Conservation (phyloP, 2,797 vertebrate species). For the Chaunax sp. region DNA sequence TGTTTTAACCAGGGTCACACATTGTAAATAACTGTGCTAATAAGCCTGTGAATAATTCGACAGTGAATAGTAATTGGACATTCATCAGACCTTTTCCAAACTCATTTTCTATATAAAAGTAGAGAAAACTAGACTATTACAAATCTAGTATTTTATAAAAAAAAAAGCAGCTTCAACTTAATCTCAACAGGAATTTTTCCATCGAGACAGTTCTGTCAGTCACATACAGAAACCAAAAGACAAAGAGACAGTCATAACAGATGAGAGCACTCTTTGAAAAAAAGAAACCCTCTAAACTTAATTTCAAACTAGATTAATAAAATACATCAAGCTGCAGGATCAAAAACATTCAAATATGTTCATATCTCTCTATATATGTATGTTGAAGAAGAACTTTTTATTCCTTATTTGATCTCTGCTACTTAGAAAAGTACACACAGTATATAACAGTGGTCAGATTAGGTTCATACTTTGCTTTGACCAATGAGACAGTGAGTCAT, state of each 20-base stretch:
- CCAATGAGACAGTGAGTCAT: constrained; percentile 4
- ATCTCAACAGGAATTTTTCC: constrained; percentile 15
- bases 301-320: not conserved
- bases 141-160: too few relatives aligned
- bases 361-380: not conserved
- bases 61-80: not conserved
- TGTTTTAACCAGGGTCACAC: constrained; percentile 26
- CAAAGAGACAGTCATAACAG: not conserved
- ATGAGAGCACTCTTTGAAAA: not conserved
- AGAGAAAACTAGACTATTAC: not conserved
- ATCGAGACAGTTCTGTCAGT: constrained; percentile 32
- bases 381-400: not conserved
- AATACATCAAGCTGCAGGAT: not conserved
- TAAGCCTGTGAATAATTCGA: constrained; percentile 23
- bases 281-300: too few relatives aligned
- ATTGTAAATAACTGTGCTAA: constrained; percentile 47
- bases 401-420: not conserved
- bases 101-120: not conserved
- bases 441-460: not conserved
- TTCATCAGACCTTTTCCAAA: not conserved
- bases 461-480: not conserved
- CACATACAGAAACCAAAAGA: constrained; percentile 2
- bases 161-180: constrained; percentile 14
- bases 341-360: not conserved
- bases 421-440: not conserved